Conservation (phyloP, 2,797 vertebrate species). For the Avahi laniger region DNA sequence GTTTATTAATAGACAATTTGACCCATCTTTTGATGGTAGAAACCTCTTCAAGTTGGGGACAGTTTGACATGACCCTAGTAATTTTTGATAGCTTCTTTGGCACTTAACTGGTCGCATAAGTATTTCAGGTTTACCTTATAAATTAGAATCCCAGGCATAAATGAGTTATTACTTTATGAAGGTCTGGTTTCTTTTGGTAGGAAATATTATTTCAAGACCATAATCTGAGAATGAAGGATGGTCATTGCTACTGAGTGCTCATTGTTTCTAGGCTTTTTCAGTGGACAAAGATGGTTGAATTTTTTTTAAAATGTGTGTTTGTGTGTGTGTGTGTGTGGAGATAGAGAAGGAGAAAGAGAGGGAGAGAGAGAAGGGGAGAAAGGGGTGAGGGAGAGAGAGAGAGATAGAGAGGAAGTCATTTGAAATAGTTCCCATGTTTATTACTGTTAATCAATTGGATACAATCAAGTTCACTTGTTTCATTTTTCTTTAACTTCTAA, state of each 20-base stretch:
- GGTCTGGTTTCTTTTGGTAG: background rate
- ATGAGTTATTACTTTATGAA: background rate
- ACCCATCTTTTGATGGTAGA: background rate
- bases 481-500: background rate
- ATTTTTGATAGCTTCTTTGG: background rate
- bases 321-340: background rate
- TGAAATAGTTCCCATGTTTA: background rate
- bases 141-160: background rate
- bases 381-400: background rate
- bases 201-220: background rate
- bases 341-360: background rate
- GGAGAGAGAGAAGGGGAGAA: background rate
- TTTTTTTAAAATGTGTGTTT: background rate
- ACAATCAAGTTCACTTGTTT: background rate
- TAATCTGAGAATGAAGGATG: background rate
- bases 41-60: background rate
- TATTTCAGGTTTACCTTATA: background rate
- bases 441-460: background rate
- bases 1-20: background rate
- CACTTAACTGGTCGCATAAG: background rate
- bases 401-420: background rate
- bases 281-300: background rate
- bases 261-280: background rate
- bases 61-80: background rate
- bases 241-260: background rate